These are phyloP conservation scores for Acyrthosiphon pisum DNA, from an alignment of 1,140 invertebrate genomes.

Conservation along the genomic window DNA sequence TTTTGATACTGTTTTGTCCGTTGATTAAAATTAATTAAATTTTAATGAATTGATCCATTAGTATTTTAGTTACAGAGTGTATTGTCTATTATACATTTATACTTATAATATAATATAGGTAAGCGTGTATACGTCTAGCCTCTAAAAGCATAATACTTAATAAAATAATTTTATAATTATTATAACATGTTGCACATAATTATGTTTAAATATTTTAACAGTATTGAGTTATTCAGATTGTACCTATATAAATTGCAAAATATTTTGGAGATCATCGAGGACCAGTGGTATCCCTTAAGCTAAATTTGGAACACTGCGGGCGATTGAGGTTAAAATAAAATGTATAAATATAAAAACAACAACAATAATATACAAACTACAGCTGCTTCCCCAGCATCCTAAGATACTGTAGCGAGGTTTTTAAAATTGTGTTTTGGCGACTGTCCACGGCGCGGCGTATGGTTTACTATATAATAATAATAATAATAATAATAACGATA, in stretches of 20 bases:
- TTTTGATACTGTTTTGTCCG: background rate
- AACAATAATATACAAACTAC: constrained; percentile 2
- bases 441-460: background rate
- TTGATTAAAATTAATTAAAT: constrained; percentile 3
- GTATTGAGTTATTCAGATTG: background rate
- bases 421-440: constrained; percentile 37
- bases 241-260: background rate
- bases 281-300: background rate
- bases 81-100: background rate
- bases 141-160: background rate
- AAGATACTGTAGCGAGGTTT: background rate
- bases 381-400: background rate
- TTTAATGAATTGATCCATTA: background rate
- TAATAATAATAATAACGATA: background rate
- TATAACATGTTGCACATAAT: too few relatives aligned
- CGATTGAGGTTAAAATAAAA: constrained; percentile 38
- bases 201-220: constrained; percentile 5
- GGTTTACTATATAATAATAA: background rate
- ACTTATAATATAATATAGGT: background rate
- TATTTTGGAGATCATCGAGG: background rate
- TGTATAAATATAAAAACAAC: constrained; percentile 27
- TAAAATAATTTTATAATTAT: background rate
- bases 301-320: background rate
- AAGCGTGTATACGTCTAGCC: background rate
- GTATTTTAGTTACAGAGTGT: background rate